A percentile compares a stretch with the other conserved stretches of the same genome.
Evolutionary conservation across 1,140 invertebrate genomes (phyloP).

Genomic region (Anastatus disparis): DNA sequence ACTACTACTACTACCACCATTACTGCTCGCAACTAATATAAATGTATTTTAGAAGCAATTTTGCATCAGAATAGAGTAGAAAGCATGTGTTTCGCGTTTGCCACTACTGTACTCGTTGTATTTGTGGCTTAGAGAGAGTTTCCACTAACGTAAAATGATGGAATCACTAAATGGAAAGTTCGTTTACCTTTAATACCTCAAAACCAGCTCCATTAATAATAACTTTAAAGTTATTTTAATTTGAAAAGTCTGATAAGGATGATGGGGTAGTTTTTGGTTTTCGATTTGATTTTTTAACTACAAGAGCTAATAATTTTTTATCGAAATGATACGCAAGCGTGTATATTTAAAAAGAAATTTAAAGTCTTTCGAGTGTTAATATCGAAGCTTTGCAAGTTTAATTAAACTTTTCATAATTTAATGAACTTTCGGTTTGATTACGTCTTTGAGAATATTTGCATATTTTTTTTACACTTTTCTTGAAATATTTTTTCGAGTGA

Average conservation of each 20-base stretch:
- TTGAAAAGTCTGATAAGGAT: no score
- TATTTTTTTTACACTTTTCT: background rate
- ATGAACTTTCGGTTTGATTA: slow-evolving; percentile 6
- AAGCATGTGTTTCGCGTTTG: no score
- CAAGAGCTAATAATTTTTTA: no score
- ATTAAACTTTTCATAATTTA: slow-evolving; percentile 30
- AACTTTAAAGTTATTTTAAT: slow-evolving; percentile 1
- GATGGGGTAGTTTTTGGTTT: no score
- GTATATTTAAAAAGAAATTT: no score
- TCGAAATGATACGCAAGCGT: no score
- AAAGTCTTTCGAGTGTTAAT: background rate
- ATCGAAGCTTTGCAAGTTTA: slow-evolving; percentile 13
- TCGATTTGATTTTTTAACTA: no score
- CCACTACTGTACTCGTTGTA: background rate
- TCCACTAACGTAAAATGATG: background rate
- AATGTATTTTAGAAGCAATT: background rate
- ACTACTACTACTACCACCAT: background rate
- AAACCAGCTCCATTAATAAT: slow-evolving; percentile 3
- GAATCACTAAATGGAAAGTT: background rate
- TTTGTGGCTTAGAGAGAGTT: background rate
- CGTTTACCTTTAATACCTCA: no score
- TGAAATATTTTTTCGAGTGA: background rate
- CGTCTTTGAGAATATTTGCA: background rate
- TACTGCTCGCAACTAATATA: background rate
- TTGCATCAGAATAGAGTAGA: background rate